Percentiles rank a stretch among this genome's conserved stretches.
Evolutionary conservation across 2,113 vertebrate species (phyloP).

Genomic region (Scytalopus superciliaris): DNA sequence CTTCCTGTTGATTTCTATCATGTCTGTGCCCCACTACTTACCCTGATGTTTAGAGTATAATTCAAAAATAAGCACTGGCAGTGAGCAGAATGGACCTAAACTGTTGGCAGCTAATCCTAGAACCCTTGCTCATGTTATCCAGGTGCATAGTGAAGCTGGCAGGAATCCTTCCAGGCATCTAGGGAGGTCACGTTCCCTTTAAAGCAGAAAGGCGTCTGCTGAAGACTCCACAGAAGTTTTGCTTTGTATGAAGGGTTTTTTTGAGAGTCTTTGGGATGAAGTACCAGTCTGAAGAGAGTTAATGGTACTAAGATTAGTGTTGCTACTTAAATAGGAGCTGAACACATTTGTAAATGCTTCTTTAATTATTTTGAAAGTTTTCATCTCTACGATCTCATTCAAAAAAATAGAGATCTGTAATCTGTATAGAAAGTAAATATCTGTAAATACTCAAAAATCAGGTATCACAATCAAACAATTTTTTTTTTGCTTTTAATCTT

Average conservation of each 20-base stretch:
- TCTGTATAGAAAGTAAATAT: neutral
- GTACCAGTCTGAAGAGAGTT: neutral
- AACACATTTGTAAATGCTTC: neutral
- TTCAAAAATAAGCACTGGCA: neutral
- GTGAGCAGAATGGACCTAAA: neutral
- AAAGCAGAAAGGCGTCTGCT: neutral
- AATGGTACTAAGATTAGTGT: neutral
- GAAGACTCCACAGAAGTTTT: neutral
- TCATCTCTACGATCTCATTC: neutral
- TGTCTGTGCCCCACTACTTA: neutral
- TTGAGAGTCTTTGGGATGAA: neutral
- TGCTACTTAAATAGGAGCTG: neutral
- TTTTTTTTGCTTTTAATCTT: neutral
- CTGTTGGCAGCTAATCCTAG: neutral
- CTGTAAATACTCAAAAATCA: neutral
- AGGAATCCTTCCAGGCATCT: neutral
- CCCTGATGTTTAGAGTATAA: neutral
- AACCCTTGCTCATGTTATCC: neutral
- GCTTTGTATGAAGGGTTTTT: neutral
- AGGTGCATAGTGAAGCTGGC: neutral
- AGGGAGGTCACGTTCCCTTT: neutral
- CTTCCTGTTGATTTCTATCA: neutral
- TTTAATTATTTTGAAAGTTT: neutral
- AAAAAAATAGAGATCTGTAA: neutral
- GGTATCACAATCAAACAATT: fast-evolving